Percentiles rank a stretch among this genome's conserved stretches.
Evolutionary conservation across 2,113 vertebrate species (phyloP).

Genomic region (Pao palembangensis): DNA sequence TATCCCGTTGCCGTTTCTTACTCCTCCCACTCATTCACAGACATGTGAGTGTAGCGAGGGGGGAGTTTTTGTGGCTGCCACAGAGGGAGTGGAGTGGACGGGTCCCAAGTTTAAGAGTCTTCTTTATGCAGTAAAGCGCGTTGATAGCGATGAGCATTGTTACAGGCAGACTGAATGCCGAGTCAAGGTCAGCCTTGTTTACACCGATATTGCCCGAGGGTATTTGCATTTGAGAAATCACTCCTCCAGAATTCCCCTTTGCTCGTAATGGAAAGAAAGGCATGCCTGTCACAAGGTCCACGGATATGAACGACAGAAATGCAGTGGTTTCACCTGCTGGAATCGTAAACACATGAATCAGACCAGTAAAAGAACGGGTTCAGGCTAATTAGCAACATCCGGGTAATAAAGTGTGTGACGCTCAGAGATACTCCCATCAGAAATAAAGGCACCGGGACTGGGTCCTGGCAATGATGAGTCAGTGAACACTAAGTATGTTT

Average conservation of each 20-base stretch:
- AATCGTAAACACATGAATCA: slow-evolving; percentile 1
- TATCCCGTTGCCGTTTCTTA: slow-evolving; percentile 9
- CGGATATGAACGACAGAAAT: slow-evolving; percentile 2
- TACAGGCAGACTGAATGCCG: slow-evolving; percentile 17
- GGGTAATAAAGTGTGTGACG: too few species aligned
- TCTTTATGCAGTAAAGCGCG: slow-evolving; percentile 11
- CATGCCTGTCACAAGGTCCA: not conserved
- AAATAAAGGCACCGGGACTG: too few species aligned
- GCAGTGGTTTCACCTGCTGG: slow-evolving; percentile 8
- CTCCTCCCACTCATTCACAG: slow-evolving; percentile 12
- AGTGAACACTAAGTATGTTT: not conserved
- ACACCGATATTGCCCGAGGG: slow-evolving; percentile 1
- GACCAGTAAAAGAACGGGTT: not conserved
- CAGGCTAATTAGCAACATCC: too few species aligned
- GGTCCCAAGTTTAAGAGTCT: not conserved
- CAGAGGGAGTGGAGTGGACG: slow-evolving; percentile 4
- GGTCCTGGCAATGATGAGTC: not conserved
- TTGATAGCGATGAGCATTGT: slow-evolving; percentile 38
- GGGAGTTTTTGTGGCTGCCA: not conserved
- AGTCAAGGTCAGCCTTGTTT: slow-evolving; percentile 48
- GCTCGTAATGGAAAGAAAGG: slow-evolving; percentile 14
- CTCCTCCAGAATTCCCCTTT: slow-evolving; percentile 7
- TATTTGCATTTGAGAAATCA: not conserved
- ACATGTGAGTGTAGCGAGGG: slow-evolving; percentile 35
- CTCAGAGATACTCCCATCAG: too few species aligned